These are phyloP conservation scores for Rhinophrynus dorsalis DNA, from an alignment of 2,797 vertebrate genomes.

Conservation along the genomic window DNA sequence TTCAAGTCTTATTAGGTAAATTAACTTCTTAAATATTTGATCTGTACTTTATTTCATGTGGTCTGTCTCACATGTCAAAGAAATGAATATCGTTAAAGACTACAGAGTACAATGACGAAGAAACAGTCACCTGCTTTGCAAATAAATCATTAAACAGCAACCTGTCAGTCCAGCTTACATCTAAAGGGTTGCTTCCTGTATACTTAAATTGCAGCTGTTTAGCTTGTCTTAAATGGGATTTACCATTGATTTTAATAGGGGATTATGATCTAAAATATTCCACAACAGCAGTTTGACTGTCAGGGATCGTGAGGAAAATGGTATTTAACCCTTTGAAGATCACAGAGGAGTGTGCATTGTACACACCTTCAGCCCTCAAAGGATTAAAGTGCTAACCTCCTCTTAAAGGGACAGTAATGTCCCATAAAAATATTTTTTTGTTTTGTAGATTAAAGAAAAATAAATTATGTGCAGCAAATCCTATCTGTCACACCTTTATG, in stretches of 20 bases:
- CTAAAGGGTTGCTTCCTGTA: neutral
- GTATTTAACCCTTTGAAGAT: too few relatives aligned
- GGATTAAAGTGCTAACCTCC: too few relatives aligned
- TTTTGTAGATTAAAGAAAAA: too few relatives aligned
- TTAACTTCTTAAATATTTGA: neutral
- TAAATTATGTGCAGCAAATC: too few relatives aligned
- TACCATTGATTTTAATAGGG: too few relatives aligned
- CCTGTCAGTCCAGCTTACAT: neutral
- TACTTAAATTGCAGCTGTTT: neutral
- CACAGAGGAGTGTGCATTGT: too few relatives aligned
- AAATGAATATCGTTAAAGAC: neutral
- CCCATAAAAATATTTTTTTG: too few relatives aligned
- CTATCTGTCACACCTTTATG: too few relatives aligned
- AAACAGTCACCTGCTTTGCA: neutral
- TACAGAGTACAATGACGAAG: neutral
- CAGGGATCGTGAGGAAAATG: too few relatives aligned
- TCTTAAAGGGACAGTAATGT: too few relatives aligned
- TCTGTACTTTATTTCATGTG: neutral
- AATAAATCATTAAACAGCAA: neutral
- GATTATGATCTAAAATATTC: too few relatives aligned
- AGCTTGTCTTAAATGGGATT: neutral
- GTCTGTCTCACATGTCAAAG: neutral
- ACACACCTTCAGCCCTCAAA: too few relatives aligned
- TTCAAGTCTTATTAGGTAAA: neutral
- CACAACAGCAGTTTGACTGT: constrained; percentile 1